Conservation (phyloP, 2,113 vertebrate genomes). For the Irena cyanogastra region DNA sequence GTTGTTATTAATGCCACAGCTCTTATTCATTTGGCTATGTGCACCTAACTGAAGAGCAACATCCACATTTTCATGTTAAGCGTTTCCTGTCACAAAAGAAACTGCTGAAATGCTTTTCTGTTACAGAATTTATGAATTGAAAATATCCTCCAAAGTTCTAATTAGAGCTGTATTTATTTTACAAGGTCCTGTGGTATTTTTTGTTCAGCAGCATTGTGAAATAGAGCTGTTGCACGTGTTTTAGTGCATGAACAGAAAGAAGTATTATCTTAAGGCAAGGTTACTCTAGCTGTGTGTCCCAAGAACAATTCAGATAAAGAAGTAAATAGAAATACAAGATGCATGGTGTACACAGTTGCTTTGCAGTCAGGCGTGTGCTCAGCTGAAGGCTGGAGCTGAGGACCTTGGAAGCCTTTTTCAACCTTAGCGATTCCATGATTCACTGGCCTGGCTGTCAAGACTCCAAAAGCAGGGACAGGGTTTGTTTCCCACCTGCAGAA, state of each 20-base stretch:
- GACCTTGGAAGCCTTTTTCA: neutral
- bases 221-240: neutral
- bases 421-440: neutral
- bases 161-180: slow-evolving; percentile 56
- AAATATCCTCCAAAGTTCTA: slow-evolving; percentile 35
- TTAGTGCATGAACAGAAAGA: neutral
- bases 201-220: neutral
- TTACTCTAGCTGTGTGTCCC: neutral
- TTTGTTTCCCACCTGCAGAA: neutral
- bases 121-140: neutral
- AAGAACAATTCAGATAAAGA: neutral
- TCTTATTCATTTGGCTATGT: slow-evolving; percentile 42
- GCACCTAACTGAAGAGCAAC: slow-evolving; percentile 8
- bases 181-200: neutral
- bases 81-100: slow-evolving; percentile 21
- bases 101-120: slow-evolving; percentile 12
- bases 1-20: slow-evolving; percentile 68
- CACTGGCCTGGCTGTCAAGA: neutral
- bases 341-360: fast-evolving
- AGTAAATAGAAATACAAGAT: neutral
- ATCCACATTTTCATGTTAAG: neutral
- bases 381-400: neutral
- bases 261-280: neutral
- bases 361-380: neutral
- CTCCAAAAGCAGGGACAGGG: neutral